Conservation (phyloP, 2,797 vertebrate species). For the Tympanoctomys barrerae region DNA sequence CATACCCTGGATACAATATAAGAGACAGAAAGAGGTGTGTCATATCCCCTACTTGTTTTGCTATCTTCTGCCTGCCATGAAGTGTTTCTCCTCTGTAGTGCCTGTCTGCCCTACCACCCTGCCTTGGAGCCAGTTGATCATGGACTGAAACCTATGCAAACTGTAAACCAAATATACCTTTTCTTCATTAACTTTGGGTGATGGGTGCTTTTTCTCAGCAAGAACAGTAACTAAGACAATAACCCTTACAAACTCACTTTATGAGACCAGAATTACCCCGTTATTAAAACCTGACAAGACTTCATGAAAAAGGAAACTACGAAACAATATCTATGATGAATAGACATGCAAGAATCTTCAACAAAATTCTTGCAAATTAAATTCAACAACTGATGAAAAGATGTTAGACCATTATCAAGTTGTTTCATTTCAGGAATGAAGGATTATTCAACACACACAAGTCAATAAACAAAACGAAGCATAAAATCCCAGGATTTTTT, state of each 20-base stretch:
- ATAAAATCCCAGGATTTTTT: neutral
- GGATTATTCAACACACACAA: neutral
- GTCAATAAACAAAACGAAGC: neutral
- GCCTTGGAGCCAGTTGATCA: neutral
- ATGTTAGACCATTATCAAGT: neutral
- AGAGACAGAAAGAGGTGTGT: neutral
- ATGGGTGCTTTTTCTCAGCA: neutral
- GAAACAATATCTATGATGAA: neutral
- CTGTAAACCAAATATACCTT: neutral
- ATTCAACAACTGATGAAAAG: neutral
- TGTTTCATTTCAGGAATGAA: neutral
- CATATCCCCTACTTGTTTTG: neutral
- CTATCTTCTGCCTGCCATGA: neutral
- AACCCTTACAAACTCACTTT: neutral
- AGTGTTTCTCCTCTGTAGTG: neutral
- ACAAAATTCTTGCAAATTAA: neutral
- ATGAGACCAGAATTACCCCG: neutral
- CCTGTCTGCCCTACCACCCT: neutral
- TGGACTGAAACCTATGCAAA: neutral
- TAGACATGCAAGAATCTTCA: neutral
- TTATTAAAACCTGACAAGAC: neutral
- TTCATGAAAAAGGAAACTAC: neutral
- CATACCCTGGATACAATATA: neutral
- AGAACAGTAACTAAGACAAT: neutral
- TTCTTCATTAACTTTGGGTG: neutral